These are phyloP conservation scores for Bucorvus abyssinicus DNA, from an alignment of 2,797 vertebrate species.

Conservation along the genomic window DNA sequence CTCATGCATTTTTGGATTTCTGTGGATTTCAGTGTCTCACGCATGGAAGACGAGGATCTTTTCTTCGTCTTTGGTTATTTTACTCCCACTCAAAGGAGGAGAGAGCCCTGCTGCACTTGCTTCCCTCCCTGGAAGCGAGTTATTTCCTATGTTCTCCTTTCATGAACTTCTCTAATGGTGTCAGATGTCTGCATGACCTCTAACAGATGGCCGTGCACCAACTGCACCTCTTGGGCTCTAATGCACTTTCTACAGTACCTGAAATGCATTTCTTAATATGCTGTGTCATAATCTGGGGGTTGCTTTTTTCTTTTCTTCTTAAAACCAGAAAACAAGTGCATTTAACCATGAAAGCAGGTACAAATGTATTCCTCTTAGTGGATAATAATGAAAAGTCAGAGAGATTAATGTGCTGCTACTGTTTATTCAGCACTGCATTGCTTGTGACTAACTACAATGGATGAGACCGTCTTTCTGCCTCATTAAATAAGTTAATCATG, in stretches of 20 bases:
- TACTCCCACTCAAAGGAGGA: neutral
- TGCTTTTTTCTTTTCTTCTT: neutral
- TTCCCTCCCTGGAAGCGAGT: neutral
- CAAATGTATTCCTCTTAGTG: conserved; percentile 70
- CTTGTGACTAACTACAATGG: conserved; percentile 69
- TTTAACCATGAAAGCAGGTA: conserved; percentile 60
- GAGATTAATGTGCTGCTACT: conserved; percentile 73
- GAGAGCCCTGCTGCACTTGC: neutral
- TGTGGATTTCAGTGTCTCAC: neutral
- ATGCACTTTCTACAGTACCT: neutral
- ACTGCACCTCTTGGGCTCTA: neutral
- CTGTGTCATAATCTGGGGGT: neutral
- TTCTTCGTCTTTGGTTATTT: neutral
- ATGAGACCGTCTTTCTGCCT: conserved; percentile 72
- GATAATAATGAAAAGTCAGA: conserved; percentile 71
- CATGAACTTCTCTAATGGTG: neutral
- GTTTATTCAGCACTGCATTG: conserved; percentile 69
- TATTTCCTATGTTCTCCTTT: neutral
- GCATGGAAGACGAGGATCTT: neutral
- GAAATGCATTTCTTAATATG: neutral
- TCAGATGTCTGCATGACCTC: neutral
- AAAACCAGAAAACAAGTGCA: conserved; percentile 16
- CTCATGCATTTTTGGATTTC: too few relatives aligned
- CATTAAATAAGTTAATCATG: conserved; percentile 82
- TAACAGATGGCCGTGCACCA: neutral